Evolutionary conservation across 2,888 invertebrate genomes (phyloP), one percentile per base, ranked within the genome.

Genomic region (Acanthopleura granulata): DNA sequence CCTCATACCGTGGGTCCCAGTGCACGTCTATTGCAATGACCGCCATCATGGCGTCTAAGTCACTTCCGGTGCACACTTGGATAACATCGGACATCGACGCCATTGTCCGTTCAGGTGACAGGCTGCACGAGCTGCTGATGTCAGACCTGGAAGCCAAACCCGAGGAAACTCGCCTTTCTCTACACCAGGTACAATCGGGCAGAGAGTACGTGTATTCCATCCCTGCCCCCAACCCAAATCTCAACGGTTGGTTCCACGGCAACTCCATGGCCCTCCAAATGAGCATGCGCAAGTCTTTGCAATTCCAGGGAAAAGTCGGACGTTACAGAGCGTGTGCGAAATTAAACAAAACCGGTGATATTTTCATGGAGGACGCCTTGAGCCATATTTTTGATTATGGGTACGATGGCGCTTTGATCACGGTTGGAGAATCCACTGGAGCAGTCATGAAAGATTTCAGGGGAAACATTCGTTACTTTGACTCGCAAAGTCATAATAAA

Each of bases 11-110:
- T 4, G 57, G 57, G 6, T 57, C 57, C 18, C 57, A 57, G 22
- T n/a, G 57, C 57, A 18, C 22, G 18, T n/a, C 57, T 6, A 57
- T 57, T 57, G 57, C n/a, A 1, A 18, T 57, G n/a, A 22, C 57
- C 22, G 57, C 57, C 57, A 57, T 57, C 22, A 57, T 57, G 57
- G 22, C 57, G 18, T 57, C 57, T 12, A 57, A 57, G 22, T 57
- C 57, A 57, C 57, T 57, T 57, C 57, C 57, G 57, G 57, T 57
- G 18, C 57, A 57, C 57, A 57, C 22, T 4, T 57, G 57, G 57
- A 57, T 57, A n/a, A 18, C 57, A 12, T n/a, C n/a, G 18, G 57
- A 57, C 12, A 18, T 57, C 12, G 57, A 57, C 57, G 18, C 57
- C 57, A 57, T 57, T 22, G 12, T 57, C 3, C 57, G 57, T 6